Conservation (phyloP, 2,113 vertebrate species). For the Scartelaos histophorus region DNA sequence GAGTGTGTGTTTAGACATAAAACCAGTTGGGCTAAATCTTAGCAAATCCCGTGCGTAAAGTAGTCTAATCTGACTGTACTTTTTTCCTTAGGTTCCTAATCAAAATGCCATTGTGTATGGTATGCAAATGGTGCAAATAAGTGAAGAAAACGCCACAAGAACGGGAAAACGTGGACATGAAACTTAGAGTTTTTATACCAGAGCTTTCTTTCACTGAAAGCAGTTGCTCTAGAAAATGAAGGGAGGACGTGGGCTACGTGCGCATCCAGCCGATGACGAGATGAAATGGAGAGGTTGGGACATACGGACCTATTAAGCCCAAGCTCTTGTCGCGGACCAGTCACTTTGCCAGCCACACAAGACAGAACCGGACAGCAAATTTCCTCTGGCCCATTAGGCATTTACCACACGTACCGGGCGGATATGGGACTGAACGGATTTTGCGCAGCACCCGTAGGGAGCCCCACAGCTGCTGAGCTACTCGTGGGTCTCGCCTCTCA, state of each 20-base stretch:
- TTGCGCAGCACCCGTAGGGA: constrained; percentile 49
- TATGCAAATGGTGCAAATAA: not conserved
- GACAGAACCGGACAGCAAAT: constrained; percentile 45
- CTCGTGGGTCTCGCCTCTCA: constrained; percentile 66
- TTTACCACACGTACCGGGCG: constrained; percentile 23
- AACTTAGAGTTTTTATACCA: constrained; percentile 49
- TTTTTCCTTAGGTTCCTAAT: not conserved
- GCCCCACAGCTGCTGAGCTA: constrained; percentile 63
- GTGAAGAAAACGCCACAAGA: not conserved
- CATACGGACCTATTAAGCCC: constrained; percentile 68
- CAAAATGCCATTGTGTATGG: constrained; percentile 18
- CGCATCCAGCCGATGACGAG: constrained; percentile 67
- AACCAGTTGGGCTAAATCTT: not conserved
- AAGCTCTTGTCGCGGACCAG: constrained; percentile 46
- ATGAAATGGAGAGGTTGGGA: constrained; percentile 81
- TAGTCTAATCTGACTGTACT: not conserved
- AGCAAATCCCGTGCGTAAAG: not conserved
- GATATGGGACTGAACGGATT: constrained; percentile 74
- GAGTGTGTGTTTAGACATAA: not conserved
- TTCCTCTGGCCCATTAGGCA: constrained; percentile 19
- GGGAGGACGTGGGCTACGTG: constrained; percentile 79
- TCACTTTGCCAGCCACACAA: constrained; percentile 25
- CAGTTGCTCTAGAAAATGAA: constrained; percentile 74
- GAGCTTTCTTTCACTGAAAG: constrained; percentile 46
- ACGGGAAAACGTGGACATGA: constrained; percentile 48